Percentiles rank a stretch among this genome's conserved stretches.
Conservation (phyloP, 1,140 invertebrate genomes). For the Probaryconus sp. region DNA sequence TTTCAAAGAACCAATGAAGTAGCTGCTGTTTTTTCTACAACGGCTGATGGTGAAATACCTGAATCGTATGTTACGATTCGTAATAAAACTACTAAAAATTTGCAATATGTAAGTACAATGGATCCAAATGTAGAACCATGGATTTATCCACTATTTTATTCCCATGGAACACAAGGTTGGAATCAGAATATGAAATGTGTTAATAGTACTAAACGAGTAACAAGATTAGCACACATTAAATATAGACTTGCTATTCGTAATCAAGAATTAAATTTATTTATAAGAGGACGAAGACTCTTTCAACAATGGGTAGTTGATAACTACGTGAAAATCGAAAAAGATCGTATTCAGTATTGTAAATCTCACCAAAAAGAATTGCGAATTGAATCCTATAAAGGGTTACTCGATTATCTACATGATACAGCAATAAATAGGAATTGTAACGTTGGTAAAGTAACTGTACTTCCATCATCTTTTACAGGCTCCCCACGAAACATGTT, state of each 20-base stretch:
- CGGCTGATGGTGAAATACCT: conserved; percentile 12
- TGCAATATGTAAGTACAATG: conserved; percentile 1
- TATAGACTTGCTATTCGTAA: neutral
- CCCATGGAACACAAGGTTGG: conserved; percentile 19
- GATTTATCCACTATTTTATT: conserved; percentile 16
- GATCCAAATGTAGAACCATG: neutral
- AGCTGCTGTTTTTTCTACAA: conserved; percentile 17
- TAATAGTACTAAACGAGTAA: neutral
- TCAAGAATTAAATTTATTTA: neutral
- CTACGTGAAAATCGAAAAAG: neutral
- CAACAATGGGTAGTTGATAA: neutral
- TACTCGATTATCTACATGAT: conserved; percentile 26
- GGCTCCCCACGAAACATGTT: no score
- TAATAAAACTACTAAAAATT: neutral
- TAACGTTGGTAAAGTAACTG: no score
- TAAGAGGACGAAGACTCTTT: neutral
- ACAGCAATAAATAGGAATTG: no score
- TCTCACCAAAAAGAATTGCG: conserved; percentile 11
- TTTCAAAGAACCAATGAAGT: conserved; percentile 20
- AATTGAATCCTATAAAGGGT: conserved; percentile 8
- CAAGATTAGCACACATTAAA: neutral
- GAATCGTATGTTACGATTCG: conserved; percentile 4
- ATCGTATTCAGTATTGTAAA: conserved; percentile 79
- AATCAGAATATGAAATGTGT: neutral
- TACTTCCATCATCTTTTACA: no score